Percentiles rank a stretch among this genome's conserved stretches.
Conservation (phyloP, 2,113 vertebrate genomes). For the Oncorhynchus gorbuscha region DNA sequence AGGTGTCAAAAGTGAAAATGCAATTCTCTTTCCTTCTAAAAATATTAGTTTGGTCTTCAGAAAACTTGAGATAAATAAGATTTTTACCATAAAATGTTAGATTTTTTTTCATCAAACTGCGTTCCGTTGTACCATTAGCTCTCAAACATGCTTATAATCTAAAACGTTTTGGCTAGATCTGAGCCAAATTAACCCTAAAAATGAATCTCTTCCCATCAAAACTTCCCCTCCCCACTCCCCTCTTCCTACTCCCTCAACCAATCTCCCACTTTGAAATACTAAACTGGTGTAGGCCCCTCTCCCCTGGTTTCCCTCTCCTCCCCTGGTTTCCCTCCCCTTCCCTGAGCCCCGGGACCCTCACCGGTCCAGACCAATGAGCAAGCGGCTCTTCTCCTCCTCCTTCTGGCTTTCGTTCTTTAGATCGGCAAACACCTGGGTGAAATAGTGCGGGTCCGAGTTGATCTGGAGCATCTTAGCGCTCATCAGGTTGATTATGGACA, state of each 20-base stretch:
- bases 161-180: constrained; percentile 1
- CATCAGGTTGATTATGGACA: constrained; percentile 95
- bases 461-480: constrained; percentile 97
- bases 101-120: neutral
- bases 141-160: constrained; percentile 11
- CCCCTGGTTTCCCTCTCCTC: neutral
- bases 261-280: constrained; percentile 59
- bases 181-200: neutral
- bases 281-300: constrained; percentile 58
- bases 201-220: neutral
- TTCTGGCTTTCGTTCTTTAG: constrained; percentile 92
- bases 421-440: constrained; percentile 97
- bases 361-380: constrained; percentile 90
- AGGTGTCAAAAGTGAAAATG: constrained; percentile 32
- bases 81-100: neutral
- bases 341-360: constrained; percentile 71
- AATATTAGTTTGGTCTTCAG: constrained; percentile 32
- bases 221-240: neutral
- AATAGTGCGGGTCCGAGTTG: constrained; percentile 96
- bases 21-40: constrained; percentile 24
- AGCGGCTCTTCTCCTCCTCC: constrained; percentile 88
- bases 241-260: neutral
- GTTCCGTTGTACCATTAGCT: neutral
- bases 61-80: neutral
- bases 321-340: neutral